Conservation (phyloP, 35 echinoderm and acorn worm species). For the Hemicentrotus pulcherrimus region DNA sequence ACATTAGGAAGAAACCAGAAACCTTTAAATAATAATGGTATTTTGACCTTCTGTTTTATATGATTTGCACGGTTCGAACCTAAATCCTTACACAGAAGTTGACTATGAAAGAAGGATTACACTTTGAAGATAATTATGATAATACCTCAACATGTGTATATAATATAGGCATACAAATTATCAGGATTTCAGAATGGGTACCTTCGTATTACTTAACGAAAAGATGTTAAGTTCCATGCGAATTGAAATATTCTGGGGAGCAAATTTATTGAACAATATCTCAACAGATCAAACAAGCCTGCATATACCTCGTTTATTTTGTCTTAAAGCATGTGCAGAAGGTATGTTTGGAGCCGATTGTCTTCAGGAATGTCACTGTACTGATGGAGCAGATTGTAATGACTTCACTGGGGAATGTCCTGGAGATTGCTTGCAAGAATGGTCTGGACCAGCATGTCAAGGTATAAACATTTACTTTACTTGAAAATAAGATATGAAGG, state of each 20-base stretch:
- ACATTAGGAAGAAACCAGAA: not conserved
- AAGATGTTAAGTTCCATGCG: no score
- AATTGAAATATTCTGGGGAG: no score
- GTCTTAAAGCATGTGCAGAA: constrained; percentile 6
- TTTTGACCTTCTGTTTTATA: not conserved
- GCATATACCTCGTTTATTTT: not conserved
- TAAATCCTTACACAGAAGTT: not conserved
- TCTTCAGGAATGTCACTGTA: constrained; percentile 38
- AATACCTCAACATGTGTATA: not conserved
- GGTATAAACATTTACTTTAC: not conserved
- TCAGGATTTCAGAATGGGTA: not conserved
- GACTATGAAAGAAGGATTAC: not conserved
- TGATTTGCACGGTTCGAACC: not conserved
- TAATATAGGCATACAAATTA: no score
- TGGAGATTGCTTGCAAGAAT: constrained; percentile 2
- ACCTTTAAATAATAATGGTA: not conserved
- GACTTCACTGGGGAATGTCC: constrained; percentile 46
- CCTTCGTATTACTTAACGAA: no score
- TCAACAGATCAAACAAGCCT: no score
- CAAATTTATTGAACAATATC: no score
- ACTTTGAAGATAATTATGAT: not conserved
- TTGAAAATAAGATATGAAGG: not conserved
- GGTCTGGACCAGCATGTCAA: constrained; percentile 46
- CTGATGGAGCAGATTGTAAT: constrained; percentile 18
- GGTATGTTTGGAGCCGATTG: constrained; percentile 43